Evolutionary conservation across 2,113 vertebrate species (phyloP).

Genomic region (Hyperopisus bebe): DNA sequence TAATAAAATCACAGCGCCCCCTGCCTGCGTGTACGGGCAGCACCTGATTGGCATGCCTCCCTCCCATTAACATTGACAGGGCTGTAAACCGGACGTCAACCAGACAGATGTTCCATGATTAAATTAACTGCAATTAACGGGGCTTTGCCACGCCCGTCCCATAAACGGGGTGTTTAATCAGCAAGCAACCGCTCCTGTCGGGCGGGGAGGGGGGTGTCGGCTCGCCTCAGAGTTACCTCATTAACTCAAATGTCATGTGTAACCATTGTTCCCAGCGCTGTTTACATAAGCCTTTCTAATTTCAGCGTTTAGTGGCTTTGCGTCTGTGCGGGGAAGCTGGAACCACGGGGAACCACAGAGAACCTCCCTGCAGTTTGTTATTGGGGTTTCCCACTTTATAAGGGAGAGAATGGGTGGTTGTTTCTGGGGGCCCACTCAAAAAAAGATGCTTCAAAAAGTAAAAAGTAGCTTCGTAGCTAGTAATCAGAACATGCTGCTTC

Average conservation of each 20-base stretch:
- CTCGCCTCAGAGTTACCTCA: neutral
- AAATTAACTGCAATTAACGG: constrained; percentile 10
- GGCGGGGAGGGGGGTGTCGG: neutral
- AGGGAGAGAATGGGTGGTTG: neutral
- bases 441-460: neutral
- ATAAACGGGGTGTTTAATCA: neutral
- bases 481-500: neutral
- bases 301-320: neutral
- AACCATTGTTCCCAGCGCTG: neutral
- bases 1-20: neutral
- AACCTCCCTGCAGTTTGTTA: neutral
- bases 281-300: neutral
- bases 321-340: neutral
- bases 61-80: neutral
- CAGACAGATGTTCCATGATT: neutral
- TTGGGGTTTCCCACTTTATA: neutral
- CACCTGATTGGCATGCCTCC: neutral
- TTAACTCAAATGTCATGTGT: neutral
- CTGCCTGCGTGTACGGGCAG: neutral
- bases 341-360: neutral
- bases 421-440: neutral
- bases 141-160: neutral
- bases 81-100: constrained; percentile 5
- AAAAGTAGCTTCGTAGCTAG: neutral
- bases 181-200: neutral